phyloP scores from a whole-genome alignment of 2,797 vertebrate genomes.

The Tolypeutes matacus region DNA sequence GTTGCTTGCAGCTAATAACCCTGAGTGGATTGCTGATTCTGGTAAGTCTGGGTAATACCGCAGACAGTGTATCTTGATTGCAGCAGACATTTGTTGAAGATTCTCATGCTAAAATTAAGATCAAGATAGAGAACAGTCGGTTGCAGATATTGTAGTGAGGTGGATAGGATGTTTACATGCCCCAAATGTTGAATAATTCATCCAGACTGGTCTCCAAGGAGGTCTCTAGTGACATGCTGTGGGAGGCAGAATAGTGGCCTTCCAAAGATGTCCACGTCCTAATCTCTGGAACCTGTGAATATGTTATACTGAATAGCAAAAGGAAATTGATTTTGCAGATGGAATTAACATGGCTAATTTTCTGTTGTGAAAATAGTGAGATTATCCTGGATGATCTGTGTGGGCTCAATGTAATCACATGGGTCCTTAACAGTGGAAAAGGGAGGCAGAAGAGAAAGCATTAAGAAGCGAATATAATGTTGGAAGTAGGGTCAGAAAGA shows the following conservation, averaged over 20 bases:
- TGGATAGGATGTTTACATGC: background rate
- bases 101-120: background rate
- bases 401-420: background rate
- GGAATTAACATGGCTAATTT: background rate
- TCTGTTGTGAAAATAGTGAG: background rate
- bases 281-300: background rate
- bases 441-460: background rate
- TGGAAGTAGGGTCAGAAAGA: background rate
- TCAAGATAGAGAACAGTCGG: background rate
- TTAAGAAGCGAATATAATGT: background rate
- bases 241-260: background rate
- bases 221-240: background rate
- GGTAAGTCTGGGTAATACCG: background rate
- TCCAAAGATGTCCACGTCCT: background rate
- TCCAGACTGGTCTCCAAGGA: background rate
- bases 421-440: background rate
- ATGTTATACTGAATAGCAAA: background rate
- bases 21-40: background rate
- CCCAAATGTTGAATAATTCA: background rate
- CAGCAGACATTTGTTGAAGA: background rate
- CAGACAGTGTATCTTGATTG: background rate
- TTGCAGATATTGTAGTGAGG: background rate
- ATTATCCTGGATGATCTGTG: background rate
- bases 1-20: background rate
- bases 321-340: background rate